Conservation (phyloP, 2,888 invertebrate species). For the Thyatira batis region DNA sequence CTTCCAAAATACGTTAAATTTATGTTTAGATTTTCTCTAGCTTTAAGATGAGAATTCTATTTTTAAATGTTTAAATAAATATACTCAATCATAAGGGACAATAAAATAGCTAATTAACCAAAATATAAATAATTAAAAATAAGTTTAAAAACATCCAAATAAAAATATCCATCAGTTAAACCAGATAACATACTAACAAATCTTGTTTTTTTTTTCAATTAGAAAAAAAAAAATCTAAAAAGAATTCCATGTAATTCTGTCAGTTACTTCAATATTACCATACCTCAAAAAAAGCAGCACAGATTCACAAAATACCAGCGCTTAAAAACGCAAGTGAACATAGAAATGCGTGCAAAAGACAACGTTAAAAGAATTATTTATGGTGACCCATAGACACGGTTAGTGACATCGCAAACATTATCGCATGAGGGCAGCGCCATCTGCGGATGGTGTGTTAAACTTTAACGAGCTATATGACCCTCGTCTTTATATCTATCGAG, state of each 20-base stretch:
- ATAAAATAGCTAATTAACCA: too few species aligned
- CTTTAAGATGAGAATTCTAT: not conserved
- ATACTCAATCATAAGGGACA: too few species aligned
- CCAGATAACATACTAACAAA: too few species aligned
- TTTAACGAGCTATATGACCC: constrained; percentile 20
- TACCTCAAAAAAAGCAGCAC: too few species aligned
- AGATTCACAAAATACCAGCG: constrained; percentile 9
- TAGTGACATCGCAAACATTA: constrained; percentile 20
- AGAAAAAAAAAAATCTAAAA: too few species aligned
- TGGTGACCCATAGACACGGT: constrained; percentile 40
- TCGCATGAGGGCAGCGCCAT: constrained; percentile 16
- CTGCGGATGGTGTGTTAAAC: constrained; percentile 21
- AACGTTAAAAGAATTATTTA: constrained; percentile 57
- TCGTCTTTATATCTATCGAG: constrained; percentile 25
- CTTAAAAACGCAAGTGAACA: constrained; percentile 24
- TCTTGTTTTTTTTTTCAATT: too few species aligned
- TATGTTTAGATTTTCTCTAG: not conserved
- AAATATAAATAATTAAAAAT: too few species aligned
- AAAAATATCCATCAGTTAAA: too few species aligned
- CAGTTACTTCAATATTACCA: not conserved
- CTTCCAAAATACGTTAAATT: not conserved
- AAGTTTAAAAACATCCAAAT: too few species aligned
- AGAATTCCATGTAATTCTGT: too few species aligned
- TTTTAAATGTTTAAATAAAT: too few species aligned
- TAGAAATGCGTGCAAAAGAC: constrained; percentile 42